phyloP scores from a whole-genome alignment of 2,797 vertebrate genomes.

The Smutsia temminckii region DNA sequence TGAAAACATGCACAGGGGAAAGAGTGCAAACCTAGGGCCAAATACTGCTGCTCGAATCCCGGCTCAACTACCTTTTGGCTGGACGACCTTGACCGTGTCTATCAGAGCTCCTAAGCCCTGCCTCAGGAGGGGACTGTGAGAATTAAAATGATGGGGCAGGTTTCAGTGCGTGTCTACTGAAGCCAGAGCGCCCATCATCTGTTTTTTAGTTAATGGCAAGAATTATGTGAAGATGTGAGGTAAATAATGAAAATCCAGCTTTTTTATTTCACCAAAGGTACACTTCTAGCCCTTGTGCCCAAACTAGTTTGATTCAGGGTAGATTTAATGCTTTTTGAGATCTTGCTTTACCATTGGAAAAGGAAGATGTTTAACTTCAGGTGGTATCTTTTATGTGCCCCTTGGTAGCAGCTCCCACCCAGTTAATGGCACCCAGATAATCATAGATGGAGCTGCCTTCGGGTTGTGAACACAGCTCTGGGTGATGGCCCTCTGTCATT shows the following conservation, averaged over 20 bases:
- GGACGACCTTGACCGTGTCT: background rate
- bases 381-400: background rate
- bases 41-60: background rate
- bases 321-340: fast-evolving
- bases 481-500: background rate
- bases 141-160: fast-evolving
- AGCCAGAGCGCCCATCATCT: background rate
- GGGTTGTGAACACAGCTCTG: background rate
- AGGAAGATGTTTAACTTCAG: background rate
- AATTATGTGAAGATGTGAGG: fast-evolving
- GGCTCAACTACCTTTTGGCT: fast-evolving
- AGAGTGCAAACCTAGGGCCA: background rate
- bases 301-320: background rate
- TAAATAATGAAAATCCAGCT: background rate
- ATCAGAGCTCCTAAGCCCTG: fast-evolving
- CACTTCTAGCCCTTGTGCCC: background rate
- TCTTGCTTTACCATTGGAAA: background rate
- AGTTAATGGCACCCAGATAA: slow-evolving; percentile 15
- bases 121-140: background rate
- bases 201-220: background rate
- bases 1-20: fast-evolving
- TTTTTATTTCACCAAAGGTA: background rate
- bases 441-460: background rate
- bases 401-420: background rate
- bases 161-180: fast-evolving